A percentile compares a stretch with the other conserved stretches of the same genome.
Conservation (phyloP, 2,113 vertebrate species). For the human region DNA sequence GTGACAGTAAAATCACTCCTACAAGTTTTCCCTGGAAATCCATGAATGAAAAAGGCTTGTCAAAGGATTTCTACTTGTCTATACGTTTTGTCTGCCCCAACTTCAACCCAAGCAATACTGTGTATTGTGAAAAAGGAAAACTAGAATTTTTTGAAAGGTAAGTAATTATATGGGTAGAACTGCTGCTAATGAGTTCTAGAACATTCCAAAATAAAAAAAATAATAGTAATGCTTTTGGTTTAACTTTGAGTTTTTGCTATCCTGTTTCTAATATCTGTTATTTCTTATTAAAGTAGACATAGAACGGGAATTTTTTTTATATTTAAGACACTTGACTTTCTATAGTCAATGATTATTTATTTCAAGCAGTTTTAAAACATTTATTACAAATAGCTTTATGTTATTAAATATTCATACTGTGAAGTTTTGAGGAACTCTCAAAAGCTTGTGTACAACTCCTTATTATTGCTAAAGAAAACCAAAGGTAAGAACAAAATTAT, state of each 20-base stretch:
- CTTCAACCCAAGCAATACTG: neutral
- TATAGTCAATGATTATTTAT: slow-evolving; percentile 35
- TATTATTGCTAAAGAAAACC: slow-evolving; percentile 11
- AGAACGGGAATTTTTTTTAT: neutral
- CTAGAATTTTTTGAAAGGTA: neutral
- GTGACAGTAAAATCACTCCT: slow-evolving; percentile 1
- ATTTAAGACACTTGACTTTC: slow-evolving; percentile 43
- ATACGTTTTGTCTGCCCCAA: neutral
- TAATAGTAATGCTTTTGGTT: neutral
- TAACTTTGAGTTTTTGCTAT: neutral
- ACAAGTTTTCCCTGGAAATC: slow-evolving; percentile 4
- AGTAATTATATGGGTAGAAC: neutral
- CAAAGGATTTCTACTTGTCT: slow-evolving; percentile 3
- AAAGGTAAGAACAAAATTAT: slow-evolving; percentile 43
- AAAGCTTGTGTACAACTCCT: slow-evolving; percentile 2
- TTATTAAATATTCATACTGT: slow-evolving; percentile 25
- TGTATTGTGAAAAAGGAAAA: neutral
- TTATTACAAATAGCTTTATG: slow-evolving; percentile 16
- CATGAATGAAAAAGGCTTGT: neutral
- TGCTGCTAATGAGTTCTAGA: neutral
- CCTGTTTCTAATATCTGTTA: neutral
- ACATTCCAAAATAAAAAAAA: slow-evolving; percentile 30
- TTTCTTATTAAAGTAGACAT: slow-evolving; percentile 1
- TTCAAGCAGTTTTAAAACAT: slow-evolving; percentile 18
- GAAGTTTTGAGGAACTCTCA: slow-evolving; percentile 41